These are phyloP conservation scores for Lethenteron camtschaticum DNA, from an alignment of 2,113 vertebrate genomes.

Conservation along the genomic window DNA sequence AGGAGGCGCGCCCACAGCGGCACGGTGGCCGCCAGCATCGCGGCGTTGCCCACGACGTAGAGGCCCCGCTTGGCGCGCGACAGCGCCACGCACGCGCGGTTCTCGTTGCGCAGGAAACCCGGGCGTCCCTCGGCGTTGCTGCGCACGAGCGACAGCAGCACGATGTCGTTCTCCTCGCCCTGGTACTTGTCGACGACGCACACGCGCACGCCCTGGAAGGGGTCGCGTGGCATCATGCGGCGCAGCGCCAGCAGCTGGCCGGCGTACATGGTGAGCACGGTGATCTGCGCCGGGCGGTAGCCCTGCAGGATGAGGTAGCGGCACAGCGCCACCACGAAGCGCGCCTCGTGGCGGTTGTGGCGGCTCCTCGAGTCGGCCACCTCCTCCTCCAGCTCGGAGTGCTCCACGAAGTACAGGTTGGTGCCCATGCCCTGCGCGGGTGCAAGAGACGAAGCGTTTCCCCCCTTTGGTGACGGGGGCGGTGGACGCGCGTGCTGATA, in stretches of 20 bases:
- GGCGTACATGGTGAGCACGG: conserved; percentile 14
- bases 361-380: conserved; percentile 12
- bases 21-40: conserved; percentile 8
- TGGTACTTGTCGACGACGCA: conserved; percentile 17
- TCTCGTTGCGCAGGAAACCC: conserved; percentile 15
- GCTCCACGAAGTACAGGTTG: conserved; percentile 14
- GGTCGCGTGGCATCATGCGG: conserved; percentile 9
- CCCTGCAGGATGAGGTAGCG: conserved; percentile 14
- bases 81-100: conserved; percentile 15
- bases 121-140: conserved; percentile 13
- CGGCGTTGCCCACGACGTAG: conserved; percentile 16
- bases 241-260: conserved; percentile 14
- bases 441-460: too few relatives aligned
- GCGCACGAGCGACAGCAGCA: conserved; percentile 16
- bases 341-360: conserved; percentile 14
- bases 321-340: conserved; percentile 13
- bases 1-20: conserved; percentile 14
- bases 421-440: conserved; percentile 11
- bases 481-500: too few relatives aligned
- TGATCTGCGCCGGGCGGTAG: conserved; percentile 13
- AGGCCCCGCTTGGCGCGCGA: conserved; percentile 17
- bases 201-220: conserved; percentile 8
- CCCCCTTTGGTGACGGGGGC: too few relatives aligned
- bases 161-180: conserved; percentile 18
- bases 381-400: conserved; percentile 11